Base-by-base conservation (phyloP, 1,140 invertebrate genomes). In the Drosophila equinoxialis region DNA sequence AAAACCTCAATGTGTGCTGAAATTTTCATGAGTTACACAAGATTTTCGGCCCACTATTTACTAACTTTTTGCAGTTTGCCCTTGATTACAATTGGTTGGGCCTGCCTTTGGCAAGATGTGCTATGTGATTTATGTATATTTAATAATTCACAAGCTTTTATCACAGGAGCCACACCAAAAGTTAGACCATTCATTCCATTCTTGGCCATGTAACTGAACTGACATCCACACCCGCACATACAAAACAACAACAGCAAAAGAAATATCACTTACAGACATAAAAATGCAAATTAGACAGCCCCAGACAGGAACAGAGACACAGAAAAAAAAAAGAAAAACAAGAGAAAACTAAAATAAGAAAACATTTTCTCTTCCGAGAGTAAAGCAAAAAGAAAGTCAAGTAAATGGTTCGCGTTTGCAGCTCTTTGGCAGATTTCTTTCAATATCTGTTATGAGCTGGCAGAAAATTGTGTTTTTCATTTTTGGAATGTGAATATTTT, bases 91-190 rank as follows among this genome's bases (percentile, higher is more conserved):
- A 68, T 66, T 58, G 26, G 33, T 20, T 64, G 63, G 54, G 30
- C 58, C 42, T 65, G 64, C 37, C 65, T 48, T 51, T 51, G 10
- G 45, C 45, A 51, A 51, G 17, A 23, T 23, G 14, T 20, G 17
- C 20, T 51, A 10, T 55, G 71, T 86, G 83, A 86, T 86, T 86
- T 87, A 87, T 86, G 83, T 82, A 68, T 79, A 82, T 82, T 87
- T 86, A 86, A 86, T 87, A 86, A 82, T 87, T 86, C 83, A 51
- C 45, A 23, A 87, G 83, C 67, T 57, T 82, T 86, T 86, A 87
- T 87, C 82, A 71, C 79, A 70, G 57, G 60, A 65, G 65, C 55
- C 78, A 79, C 17, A 76, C 55, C 65, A 77, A 79, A 54, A 71
- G 39, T 61, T 65, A 13, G 30, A 58, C 30, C 37, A 35, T 23